A percentile compares a stretch with the other conserved stretches of the same genome.
phyloP scores from a whole-genome alignment of 2,797 vertebrate species.

The Petrocephalus sullivani region DNA sequence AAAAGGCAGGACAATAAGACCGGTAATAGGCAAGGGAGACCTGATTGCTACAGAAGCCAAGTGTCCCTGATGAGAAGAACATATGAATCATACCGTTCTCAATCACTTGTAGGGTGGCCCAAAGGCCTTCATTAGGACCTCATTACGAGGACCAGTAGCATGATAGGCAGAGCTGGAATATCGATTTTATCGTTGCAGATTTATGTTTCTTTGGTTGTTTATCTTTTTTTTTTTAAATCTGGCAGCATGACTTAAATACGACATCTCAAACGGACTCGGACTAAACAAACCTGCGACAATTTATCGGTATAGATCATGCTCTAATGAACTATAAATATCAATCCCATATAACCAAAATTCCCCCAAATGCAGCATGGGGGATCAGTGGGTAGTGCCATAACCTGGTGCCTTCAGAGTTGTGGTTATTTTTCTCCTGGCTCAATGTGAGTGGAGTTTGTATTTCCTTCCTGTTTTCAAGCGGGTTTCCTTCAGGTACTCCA shows the following conservation, averaged over 20 bases:
- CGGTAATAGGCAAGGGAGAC: not conserved
- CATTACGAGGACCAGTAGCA: not conserved
- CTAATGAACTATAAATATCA: not conserved
- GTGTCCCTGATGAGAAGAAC: not conserved
- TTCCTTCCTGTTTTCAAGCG: not conserved
- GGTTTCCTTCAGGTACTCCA: not conserved
- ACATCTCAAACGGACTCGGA: not conserved
- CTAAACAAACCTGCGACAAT: not conserved
- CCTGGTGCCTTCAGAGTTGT: not conserved
- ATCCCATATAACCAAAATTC: not conserved
- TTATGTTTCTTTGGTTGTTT: not conserved
- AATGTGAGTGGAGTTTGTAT: not conserved
- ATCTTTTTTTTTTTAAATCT: not conserved
- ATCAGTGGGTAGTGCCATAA: not conserved
- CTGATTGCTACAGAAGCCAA: conserved; percentile 13
- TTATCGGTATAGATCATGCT: not conserved
- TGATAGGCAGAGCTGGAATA: not conserved
- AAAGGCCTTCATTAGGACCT: not conserved
- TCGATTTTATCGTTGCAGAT: not conserved
- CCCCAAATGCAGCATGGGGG: not conserved
- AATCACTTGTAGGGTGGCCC: not conserved
- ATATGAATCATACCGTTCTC: conserved; percentile 4
- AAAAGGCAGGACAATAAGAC: not conserved
- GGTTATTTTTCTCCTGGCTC: not conserved
- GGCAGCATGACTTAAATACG: not conserved